Evolutionary conservation across 2,888 invertebrate genomes (phyloP).

Genomic region (Philaethria dido): DNA sequence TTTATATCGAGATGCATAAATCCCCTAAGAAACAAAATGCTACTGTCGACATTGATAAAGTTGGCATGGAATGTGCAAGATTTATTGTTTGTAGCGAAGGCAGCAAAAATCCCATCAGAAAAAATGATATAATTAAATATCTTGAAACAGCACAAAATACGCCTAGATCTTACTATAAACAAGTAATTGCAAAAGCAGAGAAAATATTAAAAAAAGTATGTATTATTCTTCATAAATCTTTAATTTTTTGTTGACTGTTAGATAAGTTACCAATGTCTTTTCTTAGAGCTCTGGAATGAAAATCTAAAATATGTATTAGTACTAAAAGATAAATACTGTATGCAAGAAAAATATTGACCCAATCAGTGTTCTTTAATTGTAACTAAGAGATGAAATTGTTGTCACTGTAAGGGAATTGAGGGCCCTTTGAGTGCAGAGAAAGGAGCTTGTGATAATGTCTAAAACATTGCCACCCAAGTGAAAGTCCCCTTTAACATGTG

Average conservation of each 20-base stretch:
- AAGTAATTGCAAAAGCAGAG: not conserved
- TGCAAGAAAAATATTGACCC: too few relatives aligned
- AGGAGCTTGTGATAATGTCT: too few relatives aligned
- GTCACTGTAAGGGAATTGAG: too few relatives aligned
- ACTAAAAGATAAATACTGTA: too few relatives aligned
- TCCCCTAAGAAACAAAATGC: not conserved
- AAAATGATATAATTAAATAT: conserved; percentile 66
- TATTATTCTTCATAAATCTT: not conserved
- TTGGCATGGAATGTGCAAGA: conserved; percentile 67
- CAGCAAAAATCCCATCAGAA: conserved; percentile 71
- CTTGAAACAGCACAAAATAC: conserved; percentile 42
- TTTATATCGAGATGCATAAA: not conserved
- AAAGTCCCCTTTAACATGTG: too few relatives aligned
- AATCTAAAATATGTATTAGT: too few relatives aligned
- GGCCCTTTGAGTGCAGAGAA: too few relatives aligned
- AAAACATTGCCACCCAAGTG: too few relatives aligned
- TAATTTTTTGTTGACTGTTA: too few relatives aligned
- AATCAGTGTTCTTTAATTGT: too few relatives aligned
- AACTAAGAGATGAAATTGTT: too few relatives aligned
- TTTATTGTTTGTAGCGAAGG: conserved; percentile 69
- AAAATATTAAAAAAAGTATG: conserved; percentile 4
- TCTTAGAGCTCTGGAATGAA: too few relatives aligned
- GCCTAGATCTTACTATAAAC: not conserved
- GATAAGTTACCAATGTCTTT: not conserved
- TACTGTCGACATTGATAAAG: conserved; percentile 15